phyloP scores from a whole-genome alignment of 2,113 vertebrate genomes.

The Cavia aperea region DNA sequence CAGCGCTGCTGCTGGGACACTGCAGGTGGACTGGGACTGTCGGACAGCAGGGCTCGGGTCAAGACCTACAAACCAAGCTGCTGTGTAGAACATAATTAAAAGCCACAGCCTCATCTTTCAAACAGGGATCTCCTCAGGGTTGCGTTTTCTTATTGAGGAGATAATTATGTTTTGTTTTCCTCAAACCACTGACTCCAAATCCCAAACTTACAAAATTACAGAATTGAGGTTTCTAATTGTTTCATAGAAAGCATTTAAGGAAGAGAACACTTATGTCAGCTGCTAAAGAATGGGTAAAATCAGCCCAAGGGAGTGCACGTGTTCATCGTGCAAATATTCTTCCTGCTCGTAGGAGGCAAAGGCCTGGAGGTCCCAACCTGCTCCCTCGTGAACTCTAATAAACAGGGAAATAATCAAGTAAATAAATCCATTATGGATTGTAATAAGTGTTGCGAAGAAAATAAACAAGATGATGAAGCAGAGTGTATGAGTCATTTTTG shows the following conservation, averaged over 20 bases:
- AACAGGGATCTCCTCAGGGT: background rate
- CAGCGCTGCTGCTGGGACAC: conserved; percentile 20
- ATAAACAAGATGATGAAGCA: background rate
- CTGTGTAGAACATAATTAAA: conserved; percentile 15
- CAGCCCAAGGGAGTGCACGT: no score
- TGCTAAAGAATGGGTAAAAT: background rate
- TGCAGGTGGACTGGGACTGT: conserved; percentile 39
- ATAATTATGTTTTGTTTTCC: background rate
- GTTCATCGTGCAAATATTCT: accelerated
- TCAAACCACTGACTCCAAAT: background rate
- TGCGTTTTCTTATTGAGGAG: background rate
- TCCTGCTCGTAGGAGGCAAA: accelerated
- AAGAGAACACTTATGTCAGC: background rate
- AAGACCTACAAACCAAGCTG: background rate
- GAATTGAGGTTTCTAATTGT: background rate
- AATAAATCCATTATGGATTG: background rate
- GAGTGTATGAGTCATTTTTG: background rate
- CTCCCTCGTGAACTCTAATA: background rate
- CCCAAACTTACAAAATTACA: conserved; percentile 11
- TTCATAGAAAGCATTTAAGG: conserved; percentile 15
- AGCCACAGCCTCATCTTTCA: conserved; percentile 10
- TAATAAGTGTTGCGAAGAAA: background rate
- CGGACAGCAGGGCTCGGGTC: background rate
- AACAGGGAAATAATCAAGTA: background rate
- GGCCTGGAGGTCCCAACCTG: background rate